Conservation (phyloP, 2,797 vertebrate genomes). For the Cryptoblepharus egeriae region DNA sequence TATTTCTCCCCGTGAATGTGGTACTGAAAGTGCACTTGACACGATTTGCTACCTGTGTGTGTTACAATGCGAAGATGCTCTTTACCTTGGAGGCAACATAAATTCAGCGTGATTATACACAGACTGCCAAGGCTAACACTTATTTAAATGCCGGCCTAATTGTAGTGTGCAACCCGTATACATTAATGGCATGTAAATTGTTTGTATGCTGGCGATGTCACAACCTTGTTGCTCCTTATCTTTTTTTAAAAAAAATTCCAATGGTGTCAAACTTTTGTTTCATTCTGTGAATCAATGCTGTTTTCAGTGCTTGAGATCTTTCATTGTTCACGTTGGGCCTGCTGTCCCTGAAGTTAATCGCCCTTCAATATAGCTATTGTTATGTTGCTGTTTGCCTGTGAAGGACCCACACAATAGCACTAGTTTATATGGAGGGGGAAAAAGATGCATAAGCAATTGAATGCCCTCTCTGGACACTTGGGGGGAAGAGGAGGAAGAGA, state of each 20-base stretch:
- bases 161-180: slow-evolving; percentile 35
- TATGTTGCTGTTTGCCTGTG: slow-evolving; percentile 63
- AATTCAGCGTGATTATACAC: slow-evolving; percentile 62
- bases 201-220: slow-evolving; percentile 51
- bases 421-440: slow-evolving; percentile 53
- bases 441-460: slow-evolving; percentile 47
- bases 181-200: slow-evolving; percentile 52
- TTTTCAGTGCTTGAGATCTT: slow-evolving; percentile 67
- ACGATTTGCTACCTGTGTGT: slow-evolving; percentile 49
- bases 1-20: background rate
- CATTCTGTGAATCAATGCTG: slow-evolving; percentile 63
- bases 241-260: slow-evolving; percentile 24
- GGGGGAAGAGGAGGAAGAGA: background rate
- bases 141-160: slow-evolving; percentile 70
- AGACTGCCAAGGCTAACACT: slow-evolving; percentile 50
- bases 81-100: slow-evolving; percentile 66
- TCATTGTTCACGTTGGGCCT: slow-evolving; percentile 66
- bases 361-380: slow-evolving; percentile 71
- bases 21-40: slow-evolving; percentile 24
- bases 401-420: slow-evolving; percentile 49
- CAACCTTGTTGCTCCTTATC: slow-evolving; percentile 53
- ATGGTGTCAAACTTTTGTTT: slow-evolving; percentile 69
- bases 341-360: slow-evolving; percentile 70
- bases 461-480: slow-evolving; percentile 12
- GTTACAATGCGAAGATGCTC: slow-evolving; percentile 57